phyloP scores from a whole-genome alignment of 2,113 vertebrate species.

The Clarias macrocephalus region DNA sequence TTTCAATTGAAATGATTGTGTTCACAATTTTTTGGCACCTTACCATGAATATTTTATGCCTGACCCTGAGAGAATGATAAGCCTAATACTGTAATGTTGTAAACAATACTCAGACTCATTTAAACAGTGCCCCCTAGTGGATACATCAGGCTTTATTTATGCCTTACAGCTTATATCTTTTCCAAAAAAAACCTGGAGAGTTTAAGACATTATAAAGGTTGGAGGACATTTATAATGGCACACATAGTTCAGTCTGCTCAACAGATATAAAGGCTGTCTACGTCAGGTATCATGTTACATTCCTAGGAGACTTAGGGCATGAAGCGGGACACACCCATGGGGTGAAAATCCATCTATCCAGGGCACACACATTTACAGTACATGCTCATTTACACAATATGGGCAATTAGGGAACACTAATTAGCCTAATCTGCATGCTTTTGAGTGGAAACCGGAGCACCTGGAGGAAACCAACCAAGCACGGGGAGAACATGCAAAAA shows the following conservation, averaged over 20 bases:
- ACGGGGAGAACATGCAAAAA: no score
- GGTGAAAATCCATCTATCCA: no score
- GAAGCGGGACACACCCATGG: no score
- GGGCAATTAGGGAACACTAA: no score
- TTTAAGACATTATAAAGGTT: neutral
- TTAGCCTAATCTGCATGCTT: no score
- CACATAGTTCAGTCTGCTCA: neutral
- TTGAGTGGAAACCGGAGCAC: no score
- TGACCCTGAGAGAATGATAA: neutral
- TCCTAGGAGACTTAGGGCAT: no score
- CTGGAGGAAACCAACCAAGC: no score
- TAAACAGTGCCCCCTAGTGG: constrained; percentile 63
- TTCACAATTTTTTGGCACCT: neutral
- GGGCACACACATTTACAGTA: no score
- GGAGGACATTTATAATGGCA: neutral
- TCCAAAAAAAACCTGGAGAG: neutral
- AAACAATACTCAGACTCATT: neutral
- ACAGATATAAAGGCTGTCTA: no score
- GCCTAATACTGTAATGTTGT: neutral
- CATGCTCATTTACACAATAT: no score
- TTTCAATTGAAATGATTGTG: neutral
- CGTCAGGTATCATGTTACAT: neutral
- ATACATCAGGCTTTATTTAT: neutral
- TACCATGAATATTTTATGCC: neutral
- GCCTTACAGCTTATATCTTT: no score